Percentiles rank a stretch among this genome's conserved stretches.
These are phyloP conservation scores for Sardinella longiceps DNA, from an alignment of 2,797 vertebrate genomes.

Conservation along the genomic window DNA sequence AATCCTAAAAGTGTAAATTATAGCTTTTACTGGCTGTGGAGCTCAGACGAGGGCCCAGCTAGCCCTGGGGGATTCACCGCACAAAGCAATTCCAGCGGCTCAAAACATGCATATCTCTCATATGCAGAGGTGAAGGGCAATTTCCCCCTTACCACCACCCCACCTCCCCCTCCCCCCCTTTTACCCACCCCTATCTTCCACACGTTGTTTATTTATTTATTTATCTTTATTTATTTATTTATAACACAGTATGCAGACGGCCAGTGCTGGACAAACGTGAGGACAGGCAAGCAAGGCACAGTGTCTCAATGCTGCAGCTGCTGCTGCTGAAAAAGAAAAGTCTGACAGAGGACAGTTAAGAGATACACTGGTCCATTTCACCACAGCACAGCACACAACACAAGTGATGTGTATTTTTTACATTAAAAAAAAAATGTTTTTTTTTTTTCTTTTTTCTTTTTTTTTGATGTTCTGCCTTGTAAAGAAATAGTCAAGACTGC, in stretches of 20 bases:
- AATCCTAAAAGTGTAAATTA: constrained; percentile 87
- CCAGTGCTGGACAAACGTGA: constrained; percentile 49
- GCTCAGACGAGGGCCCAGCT: constrained; percentile 73
- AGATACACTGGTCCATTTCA: not conserved
- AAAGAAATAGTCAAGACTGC: too few species aligned
- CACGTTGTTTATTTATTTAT: constrained; percentile 48
- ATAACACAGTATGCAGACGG: constrained; percentile 41
- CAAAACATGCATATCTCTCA: constrained; percentile 74
- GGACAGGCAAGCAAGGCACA: constrained; percentile 25
- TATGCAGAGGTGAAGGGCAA: constrained; percentile 81
- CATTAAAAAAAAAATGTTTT: too few species aligned
- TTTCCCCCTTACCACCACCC: constrained; percentile 69
- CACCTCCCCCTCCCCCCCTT: not conserved
- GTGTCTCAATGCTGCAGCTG: not conserved
- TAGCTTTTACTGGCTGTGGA: constrained; percentile 77
- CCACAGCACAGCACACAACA: not conserved
- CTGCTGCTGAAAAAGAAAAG: not conserved
- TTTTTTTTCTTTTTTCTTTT: not conserved
- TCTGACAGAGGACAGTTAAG: not conserved
- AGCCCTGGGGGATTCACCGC: constrained; percentile 76
- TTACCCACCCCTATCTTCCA: not conserved
- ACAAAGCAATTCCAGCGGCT: constrained; percentile 81
- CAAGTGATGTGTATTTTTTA: too few species aligned
- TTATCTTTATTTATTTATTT: constrained; percentile 54
- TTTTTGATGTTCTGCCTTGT: not conserved